Percentiles rank a stretch among this genome's conserved stretches.
phyloP scores from a whole-genome alignment of 2,113 vertebrate species.

The Carassius auratus region DNA sequence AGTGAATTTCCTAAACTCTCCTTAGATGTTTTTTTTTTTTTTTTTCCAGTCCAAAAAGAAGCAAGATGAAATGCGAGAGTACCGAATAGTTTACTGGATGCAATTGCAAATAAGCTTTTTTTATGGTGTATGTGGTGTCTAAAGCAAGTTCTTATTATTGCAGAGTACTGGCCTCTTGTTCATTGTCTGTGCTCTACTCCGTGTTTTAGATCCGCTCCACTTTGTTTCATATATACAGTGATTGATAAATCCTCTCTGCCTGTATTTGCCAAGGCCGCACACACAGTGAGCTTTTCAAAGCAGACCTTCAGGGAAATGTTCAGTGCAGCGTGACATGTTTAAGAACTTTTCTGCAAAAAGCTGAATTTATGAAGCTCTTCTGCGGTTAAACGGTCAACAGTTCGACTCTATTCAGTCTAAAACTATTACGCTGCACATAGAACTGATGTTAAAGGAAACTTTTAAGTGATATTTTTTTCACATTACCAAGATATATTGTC shows the following conservation, averaged over 20 bases:
- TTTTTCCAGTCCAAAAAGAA: not conserved
- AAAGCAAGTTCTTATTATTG: not conserved
- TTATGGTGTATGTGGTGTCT: not conserved
- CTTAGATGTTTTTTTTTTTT: not conserved
- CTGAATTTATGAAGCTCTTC: not conserved
- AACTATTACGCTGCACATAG: not conserved
- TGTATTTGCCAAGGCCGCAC: slow-evolving; percentile 2
- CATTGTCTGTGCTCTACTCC: not conserved
- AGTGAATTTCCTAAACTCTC: slow-evolving; percentile 17
- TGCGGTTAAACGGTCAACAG: not conserved
- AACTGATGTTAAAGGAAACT: not conserved
- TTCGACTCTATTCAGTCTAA: not conserved
- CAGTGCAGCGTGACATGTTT: not conserved
- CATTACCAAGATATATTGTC: not conserved
- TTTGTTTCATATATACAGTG: slow-evolving; percentile 20
- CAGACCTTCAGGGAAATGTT: slow-evolving; percentile 10
- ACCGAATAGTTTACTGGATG: not conserved
- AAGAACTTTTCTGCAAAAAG: slow-evolving; percentile 22
- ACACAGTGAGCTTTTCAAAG: not conserved
- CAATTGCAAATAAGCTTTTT: not conserved
- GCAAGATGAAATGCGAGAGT: not conserved
- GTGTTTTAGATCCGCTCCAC: not conserved
- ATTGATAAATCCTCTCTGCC: slow-evolving; percentile 11
- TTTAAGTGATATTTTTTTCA: not conserved
- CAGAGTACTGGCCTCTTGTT: slow-evolving; percentile 13